A percentile compares a stretch with the other conserved stretches of the same genome.
Conservation (phyloP, 2,113 vertebrate genomes). For the Silurus asotus region DNA sequence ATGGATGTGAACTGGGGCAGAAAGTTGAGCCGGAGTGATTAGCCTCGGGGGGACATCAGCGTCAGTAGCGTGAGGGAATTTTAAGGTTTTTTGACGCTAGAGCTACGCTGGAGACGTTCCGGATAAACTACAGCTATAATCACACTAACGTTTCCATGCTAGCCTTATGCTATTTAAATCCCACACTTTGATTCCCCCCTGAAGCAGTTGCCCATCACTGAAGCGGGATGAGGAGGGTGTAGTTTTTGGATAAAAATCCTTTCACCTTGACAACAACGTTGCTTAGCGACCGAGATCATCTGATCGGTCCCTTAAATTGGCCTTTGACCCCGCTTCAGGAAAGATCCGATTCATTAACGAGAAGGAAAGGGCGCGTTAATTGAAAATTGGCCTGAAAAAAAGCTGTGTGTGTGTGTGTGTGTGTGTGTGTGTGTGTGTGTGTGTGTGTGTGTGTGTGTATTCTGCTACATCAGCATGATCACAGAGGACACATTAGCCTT, state of each 20-base stretch:
- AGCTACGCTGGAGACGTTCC: background rate
- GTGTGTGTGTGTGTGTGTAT: constrained; percentile 8
- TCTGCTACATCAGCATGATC: constrained; percentile 45
- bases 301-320: constrained; percentile 6
- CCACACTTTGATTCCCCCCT: background rate
- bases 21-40: constrained; percentile 13
- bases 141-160: background rate
- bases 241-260: background rate
- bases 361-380: constrained; percentile 31
- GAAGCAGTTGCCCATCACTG: no score
- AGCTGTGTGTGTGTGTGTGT: constrained; percentile 7
- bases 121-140: background rate
- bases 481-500: constrained; percentile 4
- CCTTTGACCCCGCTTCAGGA: background rate
- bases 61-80: background rate
- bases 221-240: background rate
- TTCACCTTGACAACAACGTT: constrained; percentile 41
- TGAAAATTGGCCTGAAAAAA: constrained; percentile 33
- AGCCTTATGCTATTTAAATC: background rate
- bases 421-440: constrained; percentile 16
- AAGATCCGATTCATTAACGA: constrained; percentile 1
- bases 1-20: constrained; percentile 11
- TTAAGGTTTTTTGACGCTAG: background rate
- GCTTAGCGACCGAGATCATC: constrained; percentile 18
- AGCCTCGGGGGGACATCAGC: constrained; percentile 4